Conservation (phyloP, 1,140 invertebrate genomes). For the Ips typographus region DNA sequence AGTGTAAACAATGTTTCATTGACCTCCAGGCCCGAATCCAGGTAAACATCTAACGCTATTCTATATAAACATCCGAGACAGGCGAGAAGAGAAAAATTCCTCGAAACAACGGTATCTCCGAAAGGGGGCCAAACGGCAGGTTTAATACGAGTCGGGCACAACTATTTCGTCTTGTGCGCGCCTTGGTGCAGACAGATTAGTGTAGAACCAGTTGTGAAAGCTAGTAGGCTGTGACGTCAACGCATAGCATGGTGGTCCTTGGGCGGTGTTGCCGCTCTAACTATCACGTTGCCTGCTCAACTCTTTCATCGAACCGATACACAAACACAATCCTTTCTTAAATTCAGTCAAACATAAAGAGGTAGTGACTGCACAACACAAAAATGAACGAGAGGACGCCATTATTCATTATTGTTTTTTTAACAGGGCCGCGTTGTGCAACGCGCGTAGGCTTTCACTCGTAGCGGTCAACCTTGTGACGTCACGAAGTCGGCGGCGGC, state of each 20-base stretch:
- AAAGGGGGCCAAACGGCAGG: slow-evolving; percentile 41
- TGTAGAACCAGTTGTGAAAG: slow-evolving; percentile 35
- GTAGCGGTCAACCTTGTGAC: slow-evolving; percentile 31
- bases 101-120: slow-evolving; percentile 38
- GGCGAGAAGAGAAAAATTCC: slow-evolving; percentile 26
- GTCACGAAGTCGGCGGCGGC: slow-evolving; percentile 18
- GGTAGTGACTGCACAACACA: not conserved
- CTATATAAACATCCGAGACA: too few relatives aligned
- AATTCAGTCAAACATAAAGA: too few relatives aligned
- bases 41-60: slow-evolving; percentile 4
- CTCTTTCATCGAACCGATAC: not conserved
- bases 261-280: slow-evolving; percentile 5
- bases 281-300: too few relatives aligned
- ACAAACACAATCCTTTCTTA: too few relatives aligned
- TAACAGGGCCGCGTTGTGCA: slow-evolving; percentile 13
- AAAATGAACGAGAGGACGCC: slow-evolving; percentile 2
- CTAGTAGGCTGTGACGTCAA: slow-evolving; percentile 26
- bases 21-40: slow-evolving; percentile 17
- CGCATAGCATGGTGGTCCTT: slow-evolving; percentile 15
- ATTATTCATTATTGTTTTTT: not conserved
- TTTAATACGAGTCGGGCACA: slow-evolving; percentile 18
- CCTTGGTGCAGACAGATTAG: slow-evolving; percentile 30
- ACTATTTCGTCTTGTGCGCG: slow-evolving; percentile 21
- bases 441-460: slow-evolving; percentile 32
- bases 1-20: slow-evolving; percentile 19